Evolutionary conservation across 2,888 invertebrate genomes (phyloP).

Genomic region (Orthosia incerta): DNA sequence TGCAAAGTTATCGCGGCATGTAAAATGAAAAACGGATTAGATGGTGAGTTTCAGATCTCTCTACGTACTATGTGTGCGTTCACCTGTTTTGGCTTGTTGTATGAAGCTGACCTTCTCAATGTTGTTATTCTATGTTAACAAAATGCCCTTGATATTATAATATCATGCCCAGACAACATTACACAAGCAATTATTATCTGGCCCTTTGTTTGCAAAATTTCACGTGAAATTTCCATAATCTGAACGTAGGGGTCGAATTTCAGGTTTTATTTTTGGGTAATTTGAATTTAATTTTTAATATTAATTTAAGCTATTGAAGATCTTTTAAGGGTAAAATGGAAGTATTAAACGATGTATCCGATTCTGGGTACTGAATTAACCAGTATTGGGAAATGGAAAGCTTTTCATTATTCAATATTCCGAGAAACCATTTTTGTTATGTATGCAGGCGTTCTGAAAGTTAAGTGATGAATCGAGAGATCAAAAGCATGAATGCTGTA

Average conservation of each 20-base stretch:
- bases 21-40: too few species aligned
- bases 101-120: conserved; percentile 14
- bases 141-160: conserved; percentile 52
- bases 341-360: neutral
- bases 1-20: too few species aligned
- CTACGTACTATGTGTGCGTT: neutral
- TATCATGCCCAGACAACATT: conserved; percentile 60
- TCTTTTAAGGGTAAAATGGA: neutral
- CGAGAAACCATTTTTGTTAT: neutral
- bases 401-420: neutral
- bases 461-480: too few species aligned
- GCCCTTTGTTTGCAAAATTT: conserved; percentile 58
- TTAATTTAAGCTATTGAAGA: conserved; percentile 38
- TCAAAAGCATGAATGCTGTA: too few species aligned
- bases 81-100: neutral
- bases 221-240: conserved; percentile 55
- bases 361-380: neutral
- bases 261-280: conserved; percentile 47
- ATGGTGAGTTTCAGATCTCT: neutral
- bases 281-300: conserved; percentile 44
- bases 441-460: too few species aligned
- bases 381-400: neutral
- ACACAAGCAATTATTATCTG: conserved; percentile 59
- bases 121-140: conserved; percentile 17
- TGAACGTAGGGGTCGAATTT: conserved; percentile 37